Evolutionary conservation across 2,113 vertebrate species (phyloP).

Genomic region (Onychostoma macrolepis): DNA sequence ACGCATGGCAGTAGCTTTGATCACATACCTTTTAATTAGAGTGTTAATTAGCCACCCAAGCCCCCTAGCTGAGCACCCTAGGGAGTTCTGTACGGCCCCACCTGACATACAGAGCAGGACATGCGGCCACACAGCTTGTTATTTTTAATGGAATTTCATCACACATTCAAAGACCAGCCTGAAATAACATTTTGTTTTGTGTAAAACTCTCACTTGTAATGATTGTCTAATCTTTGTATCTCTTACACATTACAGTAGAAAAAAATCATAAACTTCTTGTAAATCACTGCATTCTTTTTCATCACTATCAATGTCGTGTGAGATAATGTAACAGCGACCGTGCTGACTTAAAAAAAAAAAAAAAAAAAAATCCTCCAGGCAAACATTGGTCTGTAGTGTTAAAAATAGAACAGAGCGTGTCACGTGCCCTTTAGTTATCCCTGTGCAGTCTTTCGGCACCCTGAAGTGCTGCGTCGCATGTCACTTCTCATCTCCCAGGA

Average conservation of each 20-base stretch:
- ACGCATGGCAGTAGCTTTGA: slow-evolving; percentile 47
- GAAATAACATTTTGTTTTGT: slow-evolving; percentile 25
- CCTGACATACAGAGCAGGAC: slow-evolving; percentile 41
- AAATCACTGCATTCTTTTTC: background rate
- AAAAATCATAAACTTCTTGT: background rate
- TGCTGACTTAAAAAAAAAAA: slow-evolving; percentile 45
- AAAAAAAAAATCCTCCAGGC: slow-evolving; percentile 43
- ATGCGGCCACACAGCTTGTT: slow-evolving; percentile 41
- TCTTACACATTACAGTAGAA: background rate
- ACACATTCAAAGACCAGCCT: slow-evolving; percentile 23
- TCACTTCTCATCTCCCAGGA: slow-evolving; percentile 50
- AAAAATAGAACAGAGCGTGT: slow-evolving; percentile 56
- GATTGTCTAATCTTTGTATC: background rate
- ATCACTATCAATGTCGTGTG: background rate
- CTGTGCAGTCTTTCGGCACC: slow-evolving; percentile 40
- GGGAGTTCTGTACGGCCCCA: slow-evolving; percentile 28
- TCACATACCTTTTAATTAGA: slow-evolving; percentile 55
- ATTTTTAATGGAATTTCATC: slow-evolving; percentile 51
- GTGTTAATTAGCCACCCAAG: slow-evolving; percentile 47
- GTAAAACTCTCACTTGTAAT: background rate
- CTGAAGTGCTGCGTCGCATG: slow-evolving; percentile 47
- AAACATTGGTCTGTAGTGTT: slow-evolving; percentile 30
- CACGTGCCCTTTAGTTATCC: slow-evolving; percentile 46
- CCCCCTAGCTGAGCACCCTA: slow-evolving; percentile 24
- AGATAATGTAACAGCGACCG: slow-evolving; percentile 29